phyloP scores from a whole-genome alignment of 2,888 invertebrate genomes.

The Pilophorus perplexus region DNA sequence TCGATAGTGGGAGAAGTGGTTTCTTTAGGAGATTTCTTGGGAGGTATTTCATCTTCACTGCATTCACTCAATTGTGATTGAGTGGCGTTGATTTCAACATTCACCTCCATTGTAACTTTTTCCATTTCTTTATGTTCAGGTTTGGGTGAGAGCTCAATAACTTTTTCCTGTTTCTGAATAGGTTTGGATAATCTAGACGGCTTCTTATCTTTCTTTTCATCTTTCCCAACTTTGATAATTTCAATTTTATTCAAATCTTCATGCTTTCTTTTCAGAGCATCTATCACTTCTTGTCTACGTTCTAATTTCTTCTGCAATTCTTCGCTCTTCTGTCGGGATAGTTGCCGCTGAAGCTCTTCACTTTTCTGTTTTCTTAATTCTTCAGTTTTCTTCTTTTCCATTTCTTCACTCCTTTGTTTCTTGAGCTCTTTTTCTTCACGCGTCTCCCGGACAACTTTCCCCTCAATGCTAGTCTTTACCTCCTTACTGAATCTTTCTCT shows the following conservation, averaged over 20 bases:
- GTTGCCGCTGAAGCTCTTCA: constrained; percentile 36
- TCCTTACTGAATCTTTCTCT: constrained; percentile 46
- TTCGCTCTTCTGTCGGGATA: constrained; percentile 30
- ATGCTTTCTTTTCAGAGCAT: constrained; percentile 31
- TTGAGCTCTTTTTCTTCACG: constrained; percentile 43
- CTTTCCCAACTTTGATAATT: constrained; percentile 32
- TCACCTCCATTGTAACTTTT: constrained; percentile 26
- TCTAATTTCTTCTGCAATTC: constrained; percentile 45
- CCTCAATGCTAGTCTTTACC: constrained; percentile 45
- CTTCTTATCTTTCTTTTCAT: constrained; percentile 33
- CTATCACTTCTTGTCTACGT: constrained; percentile 51
- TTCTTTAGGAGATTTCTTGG: not conserved
- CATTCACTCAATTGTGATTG: constrained; percentile 30
- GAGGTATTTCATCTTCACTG: constrained; percentile 10
- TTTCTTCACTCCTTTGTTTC: constrained; percentile 45
- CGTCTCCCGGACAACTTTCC: constrained; percentile 45
- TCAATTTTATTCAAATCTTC: constrained; percentile 41
- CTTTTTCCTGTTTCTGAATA: constrained; percentile 38
- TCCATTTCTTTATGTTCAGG: constrained; percentile 32
- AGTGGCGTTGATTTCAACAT: constrained; percentile 33
- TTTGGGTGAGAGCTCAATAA: constrained; percentile 32
- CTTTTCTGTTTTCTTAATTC: constrained; percentile 42
- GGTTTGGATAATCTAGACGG: constrained; percentile 19
- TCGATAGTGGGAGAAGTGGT: no score
- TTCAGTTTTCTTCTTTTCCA: constrained; percentile 43